Percentiles rank a stretch among this genome's conserved stretches.
phyloP scores from a whole-genome alignment of 1,140 invertebrate species.

The Lutraria rhynchaena region DNA sequence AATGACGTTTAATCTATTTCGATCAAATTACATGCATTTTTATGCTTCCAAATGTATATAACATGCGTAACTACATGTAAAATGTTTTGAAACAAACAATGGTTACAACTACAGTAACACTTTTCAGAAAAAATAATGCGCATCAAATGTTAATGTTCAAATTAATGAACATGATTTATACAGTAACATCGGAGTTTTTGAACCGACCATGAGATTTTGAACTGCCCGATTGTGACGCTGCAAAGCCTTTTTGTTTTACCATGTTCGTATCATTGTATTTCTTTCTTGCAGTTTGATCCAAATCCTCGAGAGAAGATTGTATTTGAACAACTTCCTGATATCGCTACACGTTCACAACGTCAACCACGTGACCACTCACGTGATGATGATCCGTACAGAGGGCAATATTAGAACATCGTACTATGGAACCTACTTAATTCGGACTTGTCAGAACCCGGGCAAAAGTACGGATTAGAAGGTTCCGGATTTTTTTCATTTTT shows the following conservation, averaged over 20 bases:
- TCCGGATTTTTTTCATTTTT: too few relatives aligned
- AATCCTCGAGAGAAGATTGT: conserved; percentile 52
- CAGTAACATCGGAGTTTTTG: background rate
- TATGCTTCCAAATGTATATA: too few relatives aligned
- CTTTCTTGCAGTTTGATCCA: conserved; percentile 35
- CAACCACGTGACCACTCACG: conserved; percentile 22
- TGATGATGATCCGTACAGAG: conserved; percentile 10
- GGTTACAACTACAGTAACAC: too few relatives aligned
- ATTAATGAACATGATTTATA: background rate
- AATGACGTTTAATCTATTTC: too few relatives aligned
- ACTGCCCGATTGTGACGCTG: background rate
- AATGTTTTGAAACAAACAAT: too few relatives aligned
- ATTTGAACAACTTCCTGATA: conserved; percentile 53
- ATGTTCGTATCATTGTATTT: background rate
- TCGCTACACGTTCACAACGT: conserved; percentile 35
- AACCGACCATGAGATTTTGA: background rate
- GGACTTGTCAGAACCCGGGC: too few relatives aligned
- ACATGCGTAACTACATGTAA: too few relatives aligned
- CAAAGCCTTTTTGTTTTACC: background rate
- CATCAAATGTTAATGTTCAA: background rate
- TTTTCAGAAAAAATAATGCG: too few relatives aligned
- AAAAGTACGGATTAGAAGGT: too few relatives aligned
- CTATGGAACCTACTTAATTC: too few relatives aligned
- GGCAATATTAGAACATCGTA: too few relatives aligned
- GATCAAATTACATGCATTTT: too few relatives aligned